Base-by-base conservation (phyloP, 2,797 vertebrate genomes). In the Siniperca scherzeri region DNA sequence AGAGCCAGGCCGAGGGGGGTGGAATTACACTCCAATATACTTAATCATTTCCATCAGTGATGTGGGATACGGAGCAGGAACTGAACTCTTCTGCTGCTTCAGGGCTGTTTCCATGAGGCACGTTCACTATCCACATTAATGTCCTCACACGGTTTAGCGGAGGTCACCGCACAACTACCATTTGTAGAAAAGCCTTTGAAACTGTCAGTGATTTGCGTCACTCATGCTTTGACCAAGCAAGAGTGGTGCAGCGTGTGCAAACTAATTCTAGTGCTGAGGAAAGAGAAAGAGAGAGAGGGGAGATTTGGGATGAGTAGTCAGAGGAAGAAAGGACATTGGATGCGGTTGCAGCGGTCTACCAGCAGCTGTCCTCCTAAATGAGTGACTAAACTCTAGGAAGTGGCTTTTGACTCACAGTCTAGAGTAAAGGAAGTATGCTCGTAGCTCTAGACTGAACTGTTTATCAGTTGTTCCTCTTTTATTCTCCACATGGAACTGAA, bases 11-110 rank as follows among this genome's bases (percentile, higher is more conserved):
- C 55, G 21, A 89, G 79, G 88, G 92, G 93, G 91, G 83, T 93
- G 91, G 88, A 95, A 95, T 96, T 95, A 95, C 90, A 91, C 91
- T 91, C 93, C 89, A 93, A 93, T 93, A 90, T 91, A 60, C 93
- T 92, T 95, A 96, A 96, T 96, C 90, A 91, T 93, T 95, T 92
- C 95, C 95, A 96, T 95, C 94, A 92, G 94, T 75, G 78, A 87
- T 91, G 85, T 90, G 92, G 92, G 87, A 83, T 92, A 74, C 22
- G 13, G 80, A 87, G 87, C 64, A 22, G 74, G 79, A 74, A 70
- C 74, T 57, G 55, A 80, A 67, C 81, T 72, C 82, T 40, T 71
- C 76, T 83, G 77, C 79, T 3, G 62, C 88, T 80, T 52, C 33
- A 0, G 84, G 80, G 69, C 71, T 82, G 60, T 92, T 92, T 93